Base-by-base conservation (phyloP, 2,888 invertebrate species). In the Pollenia griseotomentosa region DNA sequence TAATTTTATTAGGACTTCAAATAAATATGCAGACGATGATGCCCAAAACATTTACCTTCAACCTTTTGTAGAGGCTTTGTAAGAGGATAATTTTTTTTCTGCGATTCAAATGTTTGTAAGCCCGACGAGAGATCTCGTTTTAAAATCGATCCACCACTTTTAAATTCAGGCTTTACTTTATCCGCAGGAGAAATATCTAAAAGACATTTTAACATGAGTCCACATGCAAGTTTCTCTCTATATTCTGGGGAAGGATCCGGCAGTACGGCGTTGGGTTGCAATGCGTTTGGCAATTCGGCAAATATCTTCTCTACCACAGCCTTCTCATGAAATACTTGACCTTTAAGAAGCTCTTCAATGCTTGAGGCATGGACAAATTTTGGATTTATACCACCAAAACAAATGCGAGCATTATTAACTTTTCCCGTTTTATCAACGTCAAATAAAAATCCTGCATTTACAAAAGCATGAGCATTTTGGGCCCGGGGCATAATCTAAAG, bases 121-220 rank as follows among this genome's bases (percentile, higher is more conserved):
- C 96, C 97, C 16, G 95, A 94, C 0, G 97, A 97, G 1, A 95
- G 91, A 0, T 94, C 94, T 48, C 97, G 94, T 83, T 95, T 94
- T n/a, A 96, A 91, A 2, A 94, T 91, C 10, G 93, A 91, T 0
- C 95, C 95, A 1, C 96, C 97, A 81, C 95, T 95, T 85, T 93
- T 93, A 66, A 94, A 93, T 88, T 93, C 94, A 1, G 93, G 89
- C 68, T 94, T 94, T 0, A 95, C 89, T 89, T 93, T 94, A 5
- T 94, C 93, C 3, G 91, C 90, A 0, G 96, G 95, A 51, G 95
- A 94, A 19, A 95, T 91, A 70, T 93, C 94, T 42, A 96, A 90
- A 48, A 96, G 90, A 87, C 94, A 95, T 95, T 97, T 97, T 92
- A 97, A 97, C 90, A 97, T 96, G 16, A 97, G 93, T n/a, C 96